Evolutionary conservation across 2,113 vertebrate genomes (phyloP).

Genomic region (Vanacampus margaritifer): DNA sequence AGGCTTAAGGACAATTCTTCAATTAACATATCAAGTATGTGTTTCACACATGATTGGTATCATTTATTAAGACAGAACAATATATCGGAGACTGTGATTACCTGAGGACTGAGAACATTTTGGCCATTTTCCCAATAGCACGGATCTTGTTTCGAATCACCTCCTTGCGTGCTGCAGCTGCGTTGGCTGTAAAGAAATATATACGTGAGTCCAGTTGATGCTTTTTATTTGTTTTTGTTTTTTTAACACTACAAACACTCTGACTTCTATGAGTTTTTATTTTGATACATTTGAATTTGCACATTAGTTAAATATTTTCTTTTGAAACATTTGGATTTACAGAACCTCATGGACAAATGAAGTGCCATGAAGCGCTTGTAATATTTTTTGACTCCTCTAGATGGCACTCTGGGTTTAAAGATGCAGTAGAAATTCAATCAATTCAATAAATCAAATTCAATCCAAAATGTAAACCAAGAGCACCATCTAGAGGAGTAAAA

Average conservation of each 20-base stretch:
- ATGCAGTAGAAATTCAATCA: too few species aligned
- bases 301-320: too few species aligned
- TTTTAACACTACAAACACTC: neutral
- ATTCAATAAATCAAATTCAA: too few species aligned
- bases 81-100: slow-evolving; percentile 25
- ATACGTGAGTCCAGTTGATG: neutral
- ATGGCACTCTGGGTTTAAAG: too few species aligned
- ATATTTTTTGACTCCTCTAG: too few species aligned
- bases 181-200: slow-evolving; percentile 69
- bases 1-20: too few species aligned
- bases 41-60: neutral
- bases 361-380: too few species aligned
- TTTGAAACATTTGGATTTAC: too few species aligned
- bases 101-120: slow-evolving; percentile 82
- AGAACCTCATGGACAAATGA: too few species aligned
- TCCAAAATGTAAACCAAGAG: too few species aligned
- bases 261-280: neutral
- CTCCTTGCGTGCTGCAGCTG: slow-evolving; percentile 79
- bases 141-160: slow-evolving; percentile 83
- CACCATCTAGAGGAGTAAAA: too few species aligned
- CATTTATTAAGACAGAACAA: neutral
- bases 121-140: slow-evolving; percentile 82
- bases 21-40: too few species aligned
- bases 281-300: neutral
- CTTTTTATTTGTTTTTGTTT: neutral